Base-by-base conservation (phyloP, 1,140 invertebrate species). In the Micrasema longulum region DNA sequence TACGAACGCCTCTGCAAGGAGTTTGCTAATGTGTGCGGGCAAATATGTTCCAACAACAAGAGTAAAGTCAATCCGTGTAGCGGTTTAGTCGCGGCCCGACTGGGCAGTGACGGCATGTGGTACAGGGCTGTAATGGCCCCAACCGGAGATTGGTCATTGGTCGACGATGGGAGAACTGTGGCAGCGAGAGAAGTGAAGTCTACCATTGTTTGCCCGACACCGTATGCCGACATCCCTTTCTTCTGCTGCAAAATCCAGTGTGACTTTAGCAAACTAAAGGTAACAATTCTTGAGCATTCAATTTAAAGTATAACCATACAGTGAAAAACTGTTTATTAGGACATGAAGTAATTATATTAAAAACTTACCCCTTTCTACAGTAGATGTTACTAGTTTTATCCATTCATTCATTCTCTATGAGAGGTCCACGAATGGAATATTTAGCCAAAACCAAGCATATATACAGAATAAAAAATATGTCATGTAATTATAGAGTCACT, bases 151-250 rank as follows among this genome's bases (percentile, higher is more conserved):
- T 55, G 52, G 52, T 22, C 26, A 1, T n/a, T 55, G 26, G 23
- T 31, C 11, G 52, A 55, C 16, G 23, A 26, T 0, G 52, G 52
- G 4, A 26, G 23, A 10, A 35, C 26, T 1, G 23, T 55, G n/a
- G 7, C 26, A 20, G 6, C 1, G 10, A 16, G 26, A 9, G 26
- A 31, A 2, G 52, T 55, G 4, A 26, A 55, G 26, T 23, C n/a
- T 23, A 31, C 26, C 1, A 6, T 55, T 2, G 4, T 16, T 4
- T 55, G 52, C 52, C 52, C 52, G 0, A 5, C 31, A n/a, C 23
- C 23, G 7, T 55, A 31, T 9, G 52, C 52, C 14, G 23, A 35
- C 26, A 55, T 55, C 12, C 52, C 52, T 6, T 55, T 55, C 52
- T 31, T 55, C 23, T 55, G 52, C 26, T 55, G 52, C 23, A 5